Evolutionary conservation across 2,797 vertebrate genomes (phyloP), one percentile per base, ranked within the genome.

Genomic region (Heterohyrax brucei): DNA sequence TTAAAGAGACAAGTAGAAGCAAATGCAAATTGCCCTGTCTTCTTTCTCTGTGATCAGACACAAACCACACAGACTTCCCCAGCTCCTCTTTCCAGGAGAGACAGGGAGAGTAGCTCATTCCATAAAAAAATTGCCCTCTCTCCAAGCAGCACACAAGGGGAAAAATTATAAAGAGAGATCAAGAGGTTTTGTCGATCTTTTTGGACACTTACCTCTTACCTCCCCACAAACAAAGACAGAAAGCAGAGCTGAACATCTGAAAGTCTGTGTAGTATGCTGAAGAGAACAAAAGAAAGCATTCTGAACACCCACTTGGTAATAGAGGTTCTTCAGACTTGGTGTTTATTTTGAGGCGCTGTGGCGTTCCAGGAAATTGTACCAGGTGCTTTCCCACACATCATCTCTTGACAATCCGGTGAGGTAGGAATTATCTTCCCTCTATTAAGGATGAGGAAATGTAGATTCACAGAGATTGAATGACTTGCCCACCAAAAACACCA

Each of bases 361-460:
- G 39, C 30, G 30, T 96, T 95, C 93, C 92, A 87, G 76, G 61
- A 96, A 96, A 94, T 66, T 59, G 66, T 1, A 28, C 46, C 14
- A 70, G 77, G 93, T 93, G 77, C 81, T 95, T 97, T 97, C 94
- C 96, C 84, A 97, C 46, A 73, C 62, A 78, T 96, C 95, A 85
- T 94, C 77, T 78, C 89, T 90, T 46, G 95, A 80, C 73, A 85
- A 87, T 91, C 73, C 80, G 16, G 1, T 39, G 39, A 96, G 87
- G 91, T 68, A 59, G n/a, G 24, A 80, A 79, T 86, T 79, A 61
- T 50, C 72, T 84, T 96, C 78, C 61, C 70, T 75, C 5, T 24
- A 75, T 22, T 64, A 44, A 78, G 18, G 56, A 89, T 50, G 62
- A 89, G 44, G 92, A 89, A 89, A 64, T 26, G 4, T 39, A 86